A percentile compares a stretch with the other conserved stretches of the same genome.
Conservation (phyloP, 92 coral and sea anemone species). For the Zoanthus solanderi region DNA sequence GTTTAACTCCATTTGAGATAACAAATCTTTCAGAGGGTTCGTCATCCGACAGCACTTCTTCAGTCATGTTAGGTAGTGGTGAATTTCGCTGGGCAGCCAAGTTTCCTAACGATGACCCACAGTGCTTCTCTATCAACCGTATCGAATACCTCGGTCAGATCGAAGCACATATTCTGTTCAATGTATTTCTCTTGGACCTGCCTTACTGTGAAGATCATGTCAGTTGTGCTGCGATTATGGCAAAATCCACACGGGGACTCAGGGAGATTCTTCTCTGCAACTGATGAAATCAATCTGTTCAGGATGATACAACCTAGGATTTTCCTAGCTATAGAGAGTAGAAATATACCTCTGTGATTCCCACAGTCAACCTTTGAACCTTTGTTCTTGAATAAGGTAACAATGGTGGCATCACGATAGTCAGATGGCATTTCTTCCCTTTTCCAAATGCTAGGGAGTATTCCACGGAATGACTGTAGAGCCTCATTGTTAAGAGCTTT, state of each 20-base stretch:
- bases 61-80: background rate
- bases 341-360: constrained; percentile 43
- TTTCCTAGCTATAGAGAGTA: constrained; percentile 50
- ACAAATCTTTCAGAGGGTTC: constrained; percentile 2
- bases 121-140: background rate
- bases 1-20: constrained; percentile 3
- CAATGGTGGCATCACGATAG: constrained; percentile 35
- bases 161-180: constrained; percentile 3
- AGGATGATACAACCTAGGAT: constrained; percentile 44
- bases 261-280: constrained; percentile 10
- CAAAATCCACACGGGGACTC: constrained; percentile 35
- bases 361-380: constrained; percentile 43
- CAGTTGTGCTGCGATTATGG: constrained; percentile 3
- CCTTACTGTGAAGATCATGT: constrained; percentile 22
- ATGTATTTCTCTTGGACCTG: constrained; percentile 39
- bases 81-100: constrained; percentile 30
- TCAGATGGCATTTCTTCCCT: constrained; percentile 50
- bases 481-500: background rate
- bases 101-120: background rate
- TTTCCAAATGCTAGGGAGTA: constrained; percentile 33
- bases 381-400: constrained; percentile 49
- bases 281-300: constrained; percentile 40
- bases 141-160: constrained; percentile 11
- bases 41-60: background rate
- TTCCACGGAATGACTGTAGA: background rate